phyloP scores from a whole-genome alignment of 1,140 invertebrate genomes.

The Dolichoris vasculosae region DNA sequence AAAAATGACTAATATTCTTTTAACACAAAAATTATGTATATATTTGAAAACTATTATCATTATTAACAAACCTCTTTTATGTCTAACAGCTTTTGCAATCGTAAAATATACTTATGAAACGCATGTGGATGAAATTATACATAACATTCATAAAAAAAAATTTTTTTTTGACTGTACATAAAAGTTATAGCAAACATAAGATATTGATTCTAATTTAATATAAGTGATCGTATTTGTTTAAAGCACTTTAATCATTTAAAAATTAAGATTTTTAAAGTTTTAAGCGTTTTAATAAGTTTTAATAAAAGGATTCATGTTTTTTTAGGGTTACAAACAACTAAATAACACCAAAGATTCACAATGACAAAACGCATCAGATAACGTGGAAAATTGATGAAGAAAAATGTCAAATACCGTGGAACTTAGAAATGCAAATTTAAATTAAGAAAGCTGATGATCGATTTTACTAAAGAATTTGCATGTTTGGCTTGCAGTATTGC shows the following conservation, averaged over 20 bases:
- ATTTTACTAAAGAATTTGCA: slow-evolving; percentile 16
- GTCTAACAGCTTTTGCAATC: no score
- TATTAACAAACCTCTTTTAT: no score
- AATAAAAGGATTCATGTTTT: slow-evolving; percentile 1
- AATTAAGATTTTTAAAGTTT: not conserved
- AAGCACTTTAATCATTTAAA: not conserved
- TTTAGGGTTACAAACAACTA: slow-evolving; percentile 52
- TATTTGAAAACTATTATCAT: not conserved
- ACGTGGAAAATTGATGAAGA: slow-evolving; percentile 15
- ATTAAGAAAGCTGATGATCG: not conserved
- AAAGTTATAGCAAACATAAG: not conserved
- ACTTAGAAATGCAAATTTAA: not conserved
- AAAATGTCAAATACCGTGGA: not conserved
- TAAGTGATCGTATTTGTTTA: not conserved
- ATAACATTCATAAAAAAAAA: not conserved
- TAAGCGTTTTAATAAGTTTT: no score
- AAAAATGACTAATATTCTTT: no score
- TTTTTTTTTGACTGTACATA: not conserved
- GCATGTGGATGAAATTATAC: not conserved
- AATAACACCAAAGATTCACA: slow-evolving; percentile 37
- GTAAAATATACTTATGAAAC: not conserved
- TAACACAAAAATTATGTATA: no score
- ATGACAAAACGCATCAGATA: slow-evolving; percentile 41
- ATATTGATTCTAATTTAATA: not conserved
- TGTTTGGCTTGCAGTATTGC: slow-evolving; percentile 19